Evolutionary conservation across 2,888 invertebrate genomes (phyloP), one percentile per base, ranked within the genome.

Genomic region (Parthenolecanium corni): DNA sequence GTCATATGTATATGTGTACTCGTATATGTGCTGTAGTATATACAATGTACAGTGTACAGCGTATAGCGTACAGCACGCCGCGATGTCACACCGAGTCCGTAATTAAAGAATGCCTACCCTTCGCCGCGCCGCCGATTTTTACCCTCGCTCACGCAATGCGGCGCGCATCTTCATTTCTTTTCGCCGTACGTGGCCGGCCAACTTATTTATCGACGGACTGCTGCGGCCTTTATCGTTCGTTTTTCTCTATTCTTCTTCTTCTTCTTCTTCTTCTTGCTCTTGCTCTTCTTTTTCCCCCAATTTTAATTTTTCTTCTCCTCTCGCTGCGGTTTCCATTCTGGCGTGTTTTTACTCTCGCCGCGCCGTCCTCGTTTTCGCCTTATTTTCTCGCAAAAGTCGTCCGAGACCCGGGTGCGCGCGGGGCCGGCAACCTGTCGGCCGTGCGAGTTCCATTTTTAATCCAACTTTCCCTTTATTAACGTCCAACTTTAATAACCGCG

Each of bases 401-500:
- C 4, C 9, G 31, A 31, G 5, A 9, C 5, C 4, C 9, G 31
- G 9, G 5, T 31, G 31, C 31, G 31, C 9, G 31, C 31, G 9
- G 4, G 31, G 4, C 5, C 31, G 31, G 31, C 5, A 31, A 31
- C 31, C 31, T 4, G 31, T 31, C 31, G 31, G 31, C 31, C 51
- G 51, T 61, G 61, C 38, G 51, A 61, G 61, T 61, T 61, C 61
- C 49, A 61, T 61, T 61, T 31, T 61, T 61, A 61, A 61, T 61
- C 61, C 61, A 61, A 61, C 61, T 61, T 49, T 61, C 61, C 31
- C 61, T 61, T 61, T 61, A 61, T 61, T 61, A 61, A 61, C 49
- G 61, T 61, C 61, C 49, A 61, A 61, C 61, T 61, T 61, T 61
- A 61, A 61, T 61, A 61, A 61, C 61, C 5, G 31, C 31, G 40